Conservation (phyloP, 2,797 vertebrate species). For the Ataeniobius toweri region DNA sequence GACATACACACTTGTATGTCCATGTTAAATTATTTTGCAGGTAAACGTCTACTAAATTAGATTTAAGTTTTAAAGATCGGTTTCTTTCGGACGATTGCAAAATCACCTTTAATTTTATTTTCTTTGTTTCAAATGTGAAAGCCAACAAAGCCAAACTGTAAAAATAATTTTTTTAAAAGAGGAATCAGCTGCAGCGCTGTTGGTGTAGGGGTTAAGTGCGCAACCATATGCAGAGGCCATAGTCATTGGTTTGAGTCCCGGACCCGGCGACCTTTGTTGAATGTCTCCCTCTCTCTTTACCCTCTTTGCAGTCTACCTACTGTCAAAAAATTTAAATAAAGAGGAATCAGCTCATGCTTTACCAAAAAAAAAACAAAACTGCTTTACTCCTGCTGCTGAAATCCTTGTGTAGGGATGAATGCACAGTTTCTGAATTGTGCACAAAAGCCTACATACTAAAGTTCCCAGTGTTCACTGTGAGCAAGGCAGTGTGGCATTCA, state of each 20-base stretch:
- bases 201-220: too few species aligned
- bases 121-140: not conserved
- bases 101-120: not conserved
- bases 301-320: too few species aligned
- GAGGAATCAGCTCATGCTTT: conserved; percentile 20
- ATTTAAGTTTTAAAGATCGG: not conserved
- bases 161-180: not conserved
- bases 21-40: conserved; percentile 5
- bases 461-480: conserved; percentile 78
- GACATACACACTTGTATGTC: conserved; percentile 16
- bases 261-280: too few species aligned
- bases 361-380: conserved; percentile 41
- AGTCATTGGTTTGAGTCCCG: too few species aligned
- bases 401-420: conserved; percentile 77
- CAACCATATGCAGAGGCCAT: too few species aligned
- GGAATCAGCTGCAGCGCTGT: conserved; percentile 1
- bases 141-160: not conserved
- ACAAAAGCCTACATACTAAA: conserved; percentile 81
- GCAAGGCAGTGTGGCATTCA: conserved; percentile 78
- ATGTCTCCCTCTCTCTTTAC: too few species aligned
- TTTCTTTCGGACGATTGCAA: conserved; percentile 7
- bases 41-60: not conserved
- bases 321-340: not conserved
- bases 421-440: conserved; percentile 76
- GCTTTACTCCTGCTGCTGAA: conserved; percentile 66